Evolutionary conservation across 2,888 invertebrate species (phyloP).

Genomic region (Epinotia demarniana): DNA sequence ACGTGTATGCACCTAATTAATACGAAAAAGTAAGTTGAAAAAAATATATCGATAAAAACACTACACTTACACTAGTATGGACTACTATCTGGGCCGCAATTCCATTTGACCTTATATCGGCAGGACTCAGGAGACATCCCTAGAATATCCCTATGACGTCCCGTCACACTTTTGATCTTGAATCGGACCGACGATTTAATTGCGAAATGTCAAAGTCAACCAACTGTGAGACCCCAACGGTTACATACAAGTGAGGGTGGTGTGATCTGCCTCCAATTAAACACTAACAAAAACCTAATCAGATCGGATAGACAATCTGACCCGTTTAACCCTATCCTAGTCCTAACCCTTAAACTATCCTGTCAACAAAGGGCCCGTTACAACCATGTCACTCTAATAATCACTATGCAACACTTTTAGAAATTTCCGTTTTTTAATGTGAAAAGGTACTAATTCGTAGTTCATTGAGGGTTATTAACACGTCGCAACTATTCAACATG

Average conservation of each 20-base stretch:
- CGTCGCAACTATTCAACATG: constrained; percentile 10
- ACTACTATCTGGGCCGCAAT: too few species aligned
- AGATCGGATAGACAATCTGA: constrained; percentile 30
- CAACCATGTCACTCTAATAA: constrained; percentile 15
- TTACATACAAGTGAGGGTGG: background rate
- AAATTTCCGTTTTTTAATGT: background rate
- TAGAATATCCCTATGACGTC: background rate
- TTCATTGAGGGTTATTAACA: constrained; percentile 31
- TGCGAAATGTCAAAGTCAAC: background rate
- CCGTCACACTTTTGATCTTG: background rate
- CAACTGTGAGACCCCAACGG: constrained; percentile 6
- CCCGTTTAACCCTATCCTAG: constrained; percentile 36
- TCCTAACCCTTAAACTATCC: constrained; percentile 30
- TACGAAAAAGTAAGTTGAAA: too few species aligned
- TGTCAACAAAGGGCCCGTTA: constrained; percentile 28
- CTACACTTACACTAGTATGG: too few species aligned
- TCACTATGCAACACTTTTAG: background rate
- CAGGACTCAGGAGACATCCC: too few species aligned
- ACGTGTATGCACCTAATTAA: too few species aligned
- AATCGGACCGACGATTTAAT: background rate
- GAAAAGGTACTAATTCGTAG: constrained; percentile 22
- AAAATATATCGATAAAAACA: too few species aligned
- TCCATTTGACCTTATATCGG: too few species aligned
- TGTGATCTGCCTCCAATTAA: constrained; percentile 19
- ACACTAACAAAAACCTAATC: constrained; percentile 27